Percentiles rank a stretch among this genome's conserved stretches.
Evolutionary conservation across 2,113 vertebrate species (phyloP).

Genomic region (Neopipo cinnamomea): DNA sequence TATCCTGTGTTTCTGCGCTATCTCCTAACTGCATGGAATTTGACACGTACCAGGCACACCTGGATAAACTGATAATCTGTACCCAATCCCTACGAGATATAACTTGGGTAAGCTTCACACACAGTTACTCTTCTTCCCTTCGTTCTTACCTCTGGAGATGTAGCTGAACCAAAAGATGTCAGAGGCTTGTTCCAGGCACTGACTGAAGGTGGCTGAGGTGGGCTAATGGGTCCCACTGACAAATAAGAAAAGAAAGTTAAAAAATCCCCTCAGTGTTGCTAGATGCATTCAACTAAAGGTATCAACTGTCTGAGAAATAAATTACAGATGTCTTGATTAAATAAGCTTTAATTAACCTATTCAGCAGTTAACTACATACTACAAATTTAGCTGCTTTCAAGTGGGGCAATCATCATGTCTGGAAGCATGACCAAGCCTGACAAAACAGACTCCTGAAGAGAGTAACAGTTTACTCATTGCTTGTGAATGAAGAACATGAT

Average conservation of each 20-base stretch:
- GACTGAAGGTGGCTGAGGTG: slow-evolving; percentile 94
- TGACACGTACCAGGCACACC: fast-evolving
- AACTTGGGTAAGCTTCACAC: neutral
- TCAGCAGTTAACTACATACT: neutral
- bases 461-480: neutral
- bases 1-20: neutral
- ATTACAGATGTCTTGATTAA: neutral
- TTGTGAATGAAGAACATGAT: neutral
- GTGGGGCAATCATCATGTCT: neutral
- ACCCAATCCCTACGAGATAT: neutral
- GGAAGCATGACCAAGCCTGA: neutral
- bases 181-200: slow-evolving; percentile 99
- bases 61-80: neutral
- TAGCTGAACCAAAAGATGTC: slow-evolving; percentile 88
- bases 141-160: slow-evolving; percentile 84
- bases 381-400: neutral
- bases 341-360: neutral
- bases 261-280: fast-evolving
- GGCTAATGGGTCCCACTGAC: slow-evolving; percentile 94
- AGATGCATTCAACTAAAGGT: neutral
- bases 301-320: neutral
- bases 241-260: slow-evolving; percentile 12
- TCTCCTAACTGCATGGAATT: neutral
- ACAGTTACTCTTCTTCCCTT: neutral
- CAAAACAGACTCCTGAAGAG: neutral